Percentiles rank a stretch among this genome's conserved stretches.
These are phyloP conservation scores for Tribolium madens DNA, from an alignment of 1,140 invertebrate genomes.

Conservation along the genomic window DNA sequence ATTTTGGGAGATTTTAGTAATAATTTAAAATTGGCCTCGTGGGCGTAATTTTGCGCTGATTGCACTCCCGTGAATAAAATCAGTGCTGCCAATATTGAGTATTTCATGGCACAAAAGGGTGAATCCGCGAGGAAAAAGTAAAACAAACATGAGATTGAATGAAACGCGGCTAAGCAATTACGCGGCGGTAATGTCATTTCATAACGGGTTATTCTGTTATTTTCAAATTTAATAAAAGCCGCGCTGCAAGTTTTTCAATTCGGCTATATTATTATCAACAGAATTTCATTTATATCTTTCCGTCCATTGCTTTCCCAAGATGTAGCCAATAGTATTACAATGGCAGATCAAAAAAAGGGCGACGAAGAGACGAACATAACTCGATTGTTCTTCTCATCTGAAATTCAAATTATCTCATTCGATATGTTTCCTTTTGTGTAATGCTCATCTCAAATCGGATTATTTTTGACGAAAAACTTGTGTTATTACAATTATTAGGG, in stretches of 20 bases:
- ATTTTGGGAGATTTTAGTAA: too few relatives aligned
- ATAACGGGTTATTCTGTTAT: constrained; percentile 50
- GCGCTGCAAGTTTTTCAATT: constrained; percentile 48
- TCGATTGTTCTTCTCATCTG: constrained; percentile 46
- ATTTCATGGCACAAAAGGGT: not conserved
- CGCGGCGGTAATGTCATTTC: constrained; percentile 44
- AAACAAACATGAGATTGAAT: constrained; percentile 44
- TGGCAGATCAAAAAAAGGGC: constrained; percentile 23
- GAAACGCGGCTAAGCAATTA: constrained; percentile 47
- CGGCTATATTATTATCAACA: constrained; percentile 45
- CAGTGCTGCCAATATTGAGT: too few relatives aligned
- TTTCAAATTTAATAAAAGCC: constrained; percentile 52
- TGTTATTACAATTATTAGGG: constrained; percentile 28
- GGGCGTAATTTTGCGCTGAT: too few relatives aligned
- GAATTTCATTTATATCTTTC: constrained; percentile 25
- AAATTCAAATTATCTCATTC: constrained; percentile 52
- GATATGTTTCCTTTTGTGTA: constrained; percentile 46
- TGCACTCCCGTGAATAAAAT: too few relatives aligned
- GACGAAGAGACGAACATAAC: constrained; percentile 41
- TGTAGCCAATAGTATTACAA: constrained; percentile 28
- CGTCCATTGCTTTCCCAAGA: constrained; percentile 38
- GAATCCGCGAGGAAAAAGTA: constrained; percentile 13
- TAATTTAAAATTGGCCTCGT: too few relatives aligned
- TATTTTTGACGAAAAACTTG: constrained; percentile 38
- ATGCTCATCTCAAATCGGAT: constrained; percentile 39